phyloP scores from a whole-genome alignment of 2,113 vertebrate genomes.

The Nansenia antarctica region DNA sequence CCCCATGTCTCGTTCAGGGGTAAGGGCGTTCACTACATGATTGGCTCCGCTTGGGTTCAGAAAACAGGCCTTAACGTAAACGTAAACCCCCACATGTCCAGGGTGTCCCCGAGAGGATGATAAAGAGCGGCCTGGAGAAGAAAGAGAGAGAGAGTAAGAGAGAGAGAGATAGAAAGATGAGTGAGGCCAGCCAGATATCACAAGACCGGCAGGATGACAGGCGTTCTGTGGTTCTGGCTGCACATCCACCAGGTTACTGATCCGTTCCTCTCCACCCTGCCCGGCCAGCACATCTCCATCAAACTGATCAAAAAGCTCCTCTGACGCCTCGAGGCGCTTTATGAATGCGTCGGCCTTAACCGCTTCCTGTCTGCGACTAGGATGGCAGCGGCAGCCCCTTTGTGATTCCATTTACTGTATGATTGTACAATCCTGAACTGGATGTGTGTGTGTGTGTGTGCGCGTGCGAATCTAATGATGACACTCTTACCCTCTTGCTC shows the following conservation, averaged over 20 bases:
- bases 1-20: constrained; percentile 26
- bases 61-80: neutral
- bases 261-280: constrained; percentile 23
- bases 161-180: constrained; percentile 22
- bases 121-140: constrained; percentile 8
- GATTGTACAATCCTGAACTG: neutral
- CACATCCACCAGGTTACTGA: constrained; percentile 23
- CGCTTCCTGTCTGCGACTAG: constrained; percentile 18
- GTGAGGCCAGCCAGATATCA: constrained; percentile 25
- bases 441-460: neutral
- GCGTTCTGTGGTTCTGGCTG: constrained; percentile 9
- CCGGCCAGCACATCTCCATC: constrained; percentile 40
- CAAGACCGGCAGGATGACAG: constrained; percentile 43
- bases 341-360: constrained; percentile 28
- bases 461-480: neutral
- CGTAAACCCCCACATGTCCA: neutral
- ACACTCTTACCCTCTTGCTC: too few species aligned
- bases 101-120: neutral
- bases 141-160: constrained; percentile 21
- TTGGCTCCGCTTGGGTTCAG: constrained; percentile 20
- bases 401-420: neutral
- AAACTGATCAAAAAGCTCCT: constrained; percentile 47
- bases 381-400: neutral
- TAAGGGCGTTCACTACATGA: constrained; percentile 32
- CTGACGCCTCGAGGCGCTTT: constrained; percentile 28